A percentile compares a stretch with the other conserved stretches of the same genome.
Conservation (phyloP, 2,797 vertebrate genomes). For the Accipiter minullus region DNA sequence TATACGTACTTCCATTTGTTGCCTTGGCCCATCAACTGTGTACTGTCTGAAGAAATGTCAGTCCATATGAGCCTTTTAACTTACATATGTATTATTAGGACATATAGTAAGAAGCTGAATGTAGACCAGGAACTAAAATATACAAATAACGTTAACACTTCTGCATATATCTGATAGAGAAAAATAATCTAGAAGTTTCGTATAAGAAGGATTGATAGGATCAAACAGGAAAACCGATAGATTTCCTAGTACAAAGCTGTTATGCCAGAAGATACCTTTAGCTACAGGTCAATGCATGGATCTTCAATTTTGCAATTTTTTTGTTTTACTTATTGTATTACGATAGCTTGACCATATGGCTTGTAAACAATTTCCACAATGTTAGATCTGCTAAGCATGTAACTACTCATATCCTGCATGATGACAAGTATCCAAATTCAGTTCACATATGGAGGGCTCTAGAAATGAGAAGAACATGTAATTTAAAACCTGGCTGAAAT, state of each 20-base stretch:
- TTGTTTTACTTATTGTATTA: background rate
- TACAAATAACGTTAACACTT: background rate
- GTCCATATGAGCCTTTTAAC: background rate
- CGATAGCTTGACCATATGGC: background rate
- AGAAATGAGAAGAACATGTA: background rate
- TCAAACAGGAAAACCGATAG: background rate
- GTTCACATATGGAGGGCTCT: background rate
- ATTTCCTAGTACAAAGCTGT: background rate
- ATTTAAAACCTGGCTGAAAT: background rate
- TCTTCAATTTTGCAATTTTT: background rate
- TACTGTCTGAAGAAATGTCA: background rate
- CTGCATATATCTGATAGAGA: background rate
- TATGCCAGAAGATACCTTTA: background rate
- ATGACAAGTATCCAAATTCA: background rate
- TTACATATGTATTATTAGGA: background rate
- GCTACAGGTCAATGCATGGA: rapidly evolving
- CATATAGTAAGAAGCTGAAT: background rate
- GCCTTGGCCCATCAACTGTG: background rate
- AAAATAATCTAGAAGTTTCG: background rate
- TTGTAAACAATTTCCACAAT: background rate
- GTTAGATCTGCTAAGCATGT: background rate
- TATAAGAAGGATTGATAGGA: background rate
- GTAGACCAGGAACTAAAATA: background rate
- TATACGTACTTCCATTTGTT: background rate
- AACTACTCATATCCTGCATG: background rate